phyloP scores from a whole-genome alignment of 2,888 invertebrate species.

The Lymantria dispar region DNA sequence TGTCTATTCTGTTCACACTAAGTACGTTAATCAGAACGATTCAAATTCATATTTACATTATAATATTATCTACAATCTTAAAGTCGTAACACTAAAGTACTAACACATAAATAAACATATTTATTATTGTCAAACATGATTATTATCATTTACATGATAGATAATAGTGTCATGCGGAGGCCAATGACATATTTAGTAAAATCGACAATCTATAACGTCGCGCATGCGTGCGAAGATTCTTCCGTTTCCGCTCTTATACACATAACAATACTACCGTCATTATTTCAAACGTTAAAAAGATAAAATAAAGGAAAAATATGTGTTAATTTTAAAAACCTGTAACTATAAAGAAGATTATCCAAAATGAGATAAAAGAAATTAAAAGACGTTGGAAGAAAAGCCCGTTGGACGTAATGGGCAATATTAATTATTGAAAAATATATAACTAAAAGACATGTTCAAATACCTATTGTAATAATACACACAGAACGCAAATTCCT shows the following conservation, averaged over 20 bases:
- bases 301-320: background rate
- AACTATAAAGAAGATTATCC: too few species aligned
- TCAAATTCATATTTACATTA: too few species aligned
- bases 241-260: conserved; percentile 10
- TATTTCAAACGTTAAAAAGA: background rate
- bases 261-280: background rate
- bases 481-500: too few species aligned
- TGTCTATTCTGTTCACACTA: background rate
- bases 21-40: background rate
- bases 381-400: too few species aligned
- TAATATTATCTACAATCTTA: background rate
- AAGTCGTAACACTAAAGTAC: background rate
- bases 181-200: conserved; percentile 31
- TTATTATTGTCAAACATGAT: conserved; percentile 6
- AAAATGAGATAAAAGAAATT: too few species aligned
- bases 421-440: too few species aligned
- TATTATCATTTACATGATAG: conserved; percentile 15
- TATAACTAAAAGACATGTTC: too few species aligned
- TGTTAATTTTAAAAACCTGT: background rate
- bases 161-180: conserved; percentile 23
- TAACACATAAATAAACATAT: background rate
- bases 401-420: too few species aligned
- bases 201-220: conserved; percentile 28
- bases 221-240: conserved; percentile 23
- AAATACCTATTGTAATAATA: too few species aligned